phyloP scores from a whole-genome alignment of 2,797 vertebrate genomes.

The Thripadectes ignobilis region DNA sequence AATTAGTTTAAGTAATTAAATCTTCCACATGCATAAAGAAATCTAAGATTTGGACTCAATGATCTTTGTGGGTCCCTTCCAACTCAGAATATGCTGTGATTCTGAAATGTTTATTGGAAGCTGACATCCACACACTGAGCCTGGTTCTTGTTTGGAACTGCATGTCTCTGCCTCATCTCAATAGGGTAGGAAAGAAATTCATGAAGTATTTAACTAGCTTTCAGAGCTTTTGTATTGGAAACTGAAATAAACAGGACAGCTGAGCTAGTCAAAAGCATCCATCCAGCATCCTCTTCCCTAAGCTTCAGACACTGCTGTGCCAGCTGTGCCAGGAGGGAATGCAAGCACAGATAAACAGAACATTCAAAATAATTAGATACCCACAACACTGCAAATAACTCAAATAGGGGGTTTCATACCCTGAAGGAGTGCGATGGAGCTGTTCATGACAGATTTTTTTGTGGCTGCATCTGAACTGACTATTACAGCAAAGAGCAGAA shows the following conservation, averaged over 20 bases:
- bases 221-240: not conserved
- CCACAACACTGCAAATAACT: not conserved
- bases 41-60: not conserved
- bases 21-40: not conserved
- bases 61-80: not conserved
- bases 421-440: not conserved
- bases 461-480: not conserved
- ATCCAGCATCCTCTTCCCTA: not conserved
- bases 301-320: not conserved
- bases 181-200: not conserved
- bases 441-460: not conserved
- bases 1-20: not conserved
- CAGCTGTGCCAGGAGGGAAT: not conserved
- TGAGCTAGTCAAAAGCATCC: not conserved
- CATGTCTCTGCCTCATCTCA: not conserved
- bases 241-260: not conserved
- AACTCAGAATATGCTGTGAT: not conserved
- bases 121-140: not conserved
- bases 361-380: not conserved
- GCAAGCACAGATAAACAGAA: not conserved
- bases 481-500: not conserved
- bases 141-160: not conserved
- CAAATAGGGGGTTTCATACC: not conserved
- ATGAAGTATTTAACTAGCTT: slow-evolving; percentile 4
- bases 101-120: not conserved